These are phyloP conservation scores for Lithobates pipiens DNA, from an alignment of 2,797 vertebrate genomes.

Conservation along the genomic window DNA sequence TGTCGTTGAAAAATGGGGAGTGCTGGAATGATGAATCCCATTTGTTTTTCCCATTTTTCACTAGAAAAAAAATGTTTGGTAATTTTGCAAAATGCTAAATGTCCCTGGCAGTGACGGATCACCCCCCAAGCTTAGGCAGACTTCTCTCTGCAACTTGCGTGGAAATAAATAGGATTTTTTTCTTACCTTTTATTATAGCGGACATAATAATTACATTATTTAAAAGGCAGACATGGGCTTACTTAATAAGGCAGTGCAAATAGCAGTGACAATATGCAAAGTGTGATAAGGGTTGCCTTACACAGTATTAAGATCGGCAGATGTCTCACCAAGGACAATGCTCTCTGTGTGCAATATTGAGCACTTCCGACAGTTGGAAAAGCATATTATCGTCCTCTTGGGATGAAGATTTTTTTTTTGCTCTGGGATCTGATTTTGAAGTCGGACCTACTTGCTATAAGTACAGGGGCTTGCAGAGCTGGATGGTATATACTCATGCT, in stretches of 20 bases:
- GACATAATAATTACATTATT: slow-evolving; percentile 22
- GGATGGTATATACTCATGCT: too few species aligned
- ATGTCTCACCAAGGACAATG: background rate
- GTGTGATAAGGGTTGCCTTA: background rate
- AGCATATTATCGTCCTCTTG: background rate
- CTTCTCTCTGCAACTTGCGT: slow-evolving; percentile 35
- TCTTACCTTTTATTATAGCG: background rate
- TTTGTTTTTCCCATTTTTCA: slow-evolving; percentile 63
- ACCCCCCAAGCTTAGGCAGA: slow-evolving; percentile 37
- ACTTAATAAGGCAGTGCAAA: background rate
- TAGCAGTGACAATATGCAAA: background rate
- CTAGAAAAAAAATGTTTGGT: slow-evolving; percentile 57
- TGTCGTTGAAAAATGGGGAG: slow-evolving; percentile 60
- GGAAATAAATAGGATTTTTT: slow-evolving; percentile 51
- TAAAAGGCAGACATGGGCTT: background rate
- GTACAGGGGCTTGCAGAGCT: too few species aligned
- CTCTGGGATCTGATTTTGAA: background rate
- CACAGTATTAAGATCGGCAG: background rate
- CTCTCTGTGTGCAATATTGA: background rate
- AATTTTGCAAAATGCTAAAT: slow-evolving; percentile 62
- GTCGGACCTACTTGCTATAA: background rate
- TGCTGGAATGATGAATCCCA: slow-evolving; percentile 61
- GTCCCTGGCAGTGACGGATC: slow-evolving; percentile 57
- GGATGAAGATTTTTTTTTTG: too few species aligned
- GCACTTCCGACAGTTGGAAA: too few species aligned